phyloP scores from a whole-genome alignment of 1,140 invertebrate species.

The Lepidurus arcticus region DNA sequence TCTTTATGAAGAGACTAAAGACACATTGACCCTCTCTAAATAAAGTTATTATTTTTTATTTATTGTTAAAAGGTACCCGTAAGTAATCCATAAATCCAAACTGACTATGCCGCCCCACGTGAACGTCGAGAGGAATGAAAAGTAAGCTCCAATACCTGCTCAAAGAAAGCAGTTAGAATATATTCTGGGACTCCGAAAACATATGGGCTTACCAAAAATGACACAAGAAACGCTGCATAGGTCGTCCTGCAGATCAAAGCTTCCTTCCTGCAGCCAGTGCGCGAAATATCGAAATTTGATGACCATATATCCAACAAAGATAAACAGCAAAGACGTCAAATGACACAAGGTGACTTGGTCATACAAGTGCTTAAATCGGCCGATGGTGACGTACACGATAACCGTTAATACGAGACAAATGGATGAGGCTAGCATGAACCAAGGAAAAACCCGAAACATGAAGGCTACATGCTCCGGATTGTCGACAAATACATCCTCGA shows the following conservation, averaged over 20 bases:
- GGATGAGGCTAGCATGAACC: background rate
- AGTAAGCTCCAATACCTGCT: background rate
- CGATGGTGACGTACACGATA: background rate
- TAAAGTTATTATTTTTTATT: background rate
- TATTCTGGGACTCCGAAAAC: too few species aligned
- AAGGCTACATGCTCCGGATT: background rate
- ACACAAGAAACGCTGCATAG: background rate
- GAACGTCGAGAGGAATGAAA: background rate
- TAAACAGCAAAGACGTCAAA: background rate
- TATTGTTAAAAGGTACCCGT: background rate
- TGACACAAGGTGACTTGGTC: background rate
- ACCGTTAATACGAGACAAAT: background rate
- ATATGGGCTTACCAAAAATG: too few species aligned
- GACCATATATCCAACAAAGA: background rate
- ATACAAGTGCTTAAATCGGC: background rate
- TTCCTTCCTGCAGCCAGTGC: background rate
- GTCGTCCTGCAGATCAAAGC: background rate
- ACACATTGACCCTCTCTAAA: background rate
- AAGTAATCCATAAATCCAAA: constrained; percentile 2
- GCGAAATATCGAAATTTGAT: background rate
- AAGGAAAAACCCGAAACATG: background rate
- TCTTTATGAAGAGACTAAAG: background rate
- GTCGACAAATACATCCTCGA: background rate
- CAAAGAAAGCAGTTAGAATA: background rate
- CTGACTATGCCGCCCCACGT: background rate